Evolutionary conservation across 1,140 invertebrate species (phyloP).

Genomic region (Archegozetes longisetosus): DNA sequence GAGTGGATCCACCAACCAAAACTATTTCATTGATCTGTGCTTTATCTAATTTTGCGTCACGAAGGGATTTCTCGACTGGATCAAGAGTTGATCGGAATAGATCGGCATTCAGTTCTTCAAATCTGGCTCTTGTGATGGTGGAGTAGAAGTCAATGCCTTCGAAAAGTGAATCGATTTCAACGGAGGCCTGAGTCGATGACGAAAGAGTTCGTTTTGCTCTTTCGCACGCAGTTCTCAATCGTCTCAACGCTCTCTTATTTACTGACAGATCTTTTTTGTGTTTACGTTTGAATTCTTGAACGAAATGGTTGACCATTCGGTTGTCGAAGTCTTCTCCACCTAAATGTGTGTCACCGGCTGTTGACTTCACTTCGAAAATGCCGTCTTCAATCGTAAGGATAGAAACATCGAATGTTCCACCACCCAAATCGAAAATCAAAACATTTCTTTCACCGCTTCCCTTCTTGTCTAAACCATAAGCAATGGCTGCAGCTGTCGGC

Average conservation of each 20-base stretch:
- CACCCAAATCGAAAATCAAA: slow-evolving; percentile 76
- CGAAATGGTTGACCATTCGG: slow-evolving; percentile 86
- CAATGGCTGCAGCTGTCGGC: slow-evolving; percentile 63
- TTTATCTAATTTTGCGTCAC: slow-evolving; percentile 31
- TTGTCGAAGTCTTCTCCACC: slow-evolving; percentile 97
- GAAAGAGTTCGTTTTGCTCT: slow-evolving; percentile 88
- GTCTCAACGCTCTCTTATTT: slow-evolving; percentile 78
- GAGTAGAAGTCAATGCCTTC: slow-evolving; percentile 95
- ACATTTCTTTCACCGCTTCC: slow-evolving; percentile 30
- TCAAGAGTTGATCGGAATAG: slow-evolving; percentile 40
- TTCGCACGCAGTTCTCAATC: slow-evolving; percentile 84
- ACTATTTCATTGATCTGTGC: slow-evolving; percentile 79
- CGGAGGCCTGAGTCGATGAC: slow-evolving; percentile 64
- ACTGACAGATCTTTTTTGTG: slow-evolving; percentile 86
- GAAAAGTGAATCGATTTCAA: slow-evolving; percentile 86
- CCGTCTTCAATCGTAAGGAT: slow-evolving; percentile 89
- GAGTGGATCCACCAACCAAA: slow-evolving; percentile 91
- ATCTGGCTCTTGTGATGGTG: slow-evolving; percentile 78
- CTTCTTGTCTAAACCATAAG: slow-evolving; percentile 68
- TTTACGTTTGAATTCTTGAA: slow-evolving; percentile 92
- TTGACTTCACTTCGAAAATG: slow-evolving; percentile 86
- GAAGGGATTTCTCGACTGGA: slow-evolving; percentile 28
- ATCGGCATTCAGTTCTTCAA: slow-evolving; percentile 86
- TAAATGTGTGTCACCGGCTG: slow-evolving; percentile 90
- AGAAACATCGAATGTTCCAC: slow-evolving; percentile 93